Evolutionary conservation across 2,888 invertebrate genomes (phyloP), one percentile per base, ranked within the genome.

Genomic region (Lasioglossum figueresi): DNA sequence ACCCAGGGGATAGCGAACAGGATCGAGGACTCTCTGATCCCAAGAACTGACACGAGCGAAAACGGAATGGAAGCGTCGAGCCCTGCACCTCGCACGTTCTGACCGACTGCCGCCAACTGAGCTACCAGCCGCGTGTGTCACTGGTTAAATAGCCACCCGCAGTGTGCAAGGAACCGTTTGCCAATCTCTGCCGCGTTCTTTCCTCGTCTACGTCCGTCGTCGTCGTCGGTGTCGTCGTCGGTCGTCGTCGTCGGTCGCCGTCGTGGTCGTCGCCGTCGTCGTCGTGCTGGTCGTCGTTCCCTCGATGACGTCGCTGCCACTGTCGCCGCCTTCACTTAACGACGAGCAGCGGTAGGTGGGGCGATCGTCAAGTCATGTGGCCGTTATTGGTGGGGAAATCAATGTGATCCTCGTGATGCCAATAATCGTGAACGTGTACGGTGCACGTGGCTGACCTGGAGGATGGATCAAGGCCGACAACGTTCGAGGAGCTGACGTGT

Each of bases 351-450:
- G 86, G 88, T 75, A 79, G 82, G 82, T 84, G 83, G 78, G 88
- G 89, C 87, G 84, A 80, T 84, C 90, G 90, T 90, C 89, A 90
- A 88, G 90, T 89, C 89, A 89, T 89, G 88, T 89, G 89, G 89
- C 82, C 79, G 88, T 52, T 48, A 83, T 79, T 78, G 82, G 87
- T 85, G 83, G 88, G 87, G 83, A 83, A 83, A 72, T 73, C 78
- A 74, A 76, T 80, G 81, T 8, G 82, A 84, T 85, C 70, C 78
- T 68, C 80, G 80, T 27, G 78, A 85, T 84, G 82, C 71, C 59
- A 48, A 76, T 72, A 63, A 76, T 79, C 84, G 87, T 59, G 73
- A 27, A 27, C 75, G 77, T 40, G 40, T 56, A 63, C 82, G 56
- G 34, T 59, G 70, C 87, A 83, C 83, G 87, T 87, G 86, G 73